Evolutionary conservation across 2,113 vertebrate genomes (phyloP), one percentile per base, ranked within the genome.

Genomic region (Cryptomyrus ogoouensis): DNA sequence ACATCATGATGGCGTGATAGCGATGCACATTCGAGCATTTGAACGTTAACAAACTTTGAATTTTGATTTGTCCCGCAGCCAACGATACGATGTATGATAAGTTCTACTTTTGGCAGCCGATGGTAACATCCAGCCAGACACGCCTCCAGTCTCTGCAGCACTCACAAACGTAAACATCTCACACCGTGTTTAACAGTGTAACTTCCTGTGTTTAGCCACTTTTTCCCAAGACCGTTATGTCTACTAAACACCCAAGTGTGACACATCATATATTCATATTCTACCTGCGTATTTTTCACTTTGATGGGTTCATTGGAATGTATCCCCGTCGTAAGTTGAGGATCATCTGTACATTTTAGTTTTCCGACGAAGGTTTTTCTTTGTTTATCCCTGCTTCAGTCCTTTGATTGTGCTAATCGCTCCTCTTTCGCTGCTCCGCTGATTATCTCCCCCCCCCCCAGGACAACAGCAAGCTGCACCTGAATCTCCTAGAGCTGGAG

Each of bases 401-500:
- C 62, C n/a, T 66, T n/a, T 27, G 27, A 13, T 66, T 27, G n/a
- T 66, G n/a, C 62, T 66, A 66, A 27, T 66, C 8, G 24, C 8
- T 66, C 62, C 62, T 27, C n/a, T 62, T 62, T 62, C 24, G 27
- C 24, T 62, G 24, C 21, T 4, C 39, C 19, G 1, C 56, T 24
- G 21, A 24, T 9, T 39, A 39, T 39, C 35, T 2, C 1, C 35
- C 35, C 35, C 2, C 35, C 19, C 1, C 6, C 17, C 91, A 97
- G 97, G 94, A 96, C 56, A 97, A 97, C 31, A 93, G 96, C 39
- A 96, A 96, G 42, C 94, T 97, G 17, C 95, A 97, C 84, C 77
- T 96, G 91, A 97, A 96, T 91, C 94, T 97, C 52, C 90, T 97
- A 93, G 97, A 97, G 91, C 93, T 97, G 92, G 97, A 97, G 92